Evolutionary conservation across 2,888 invertebrate genomes (phyloP).

Genomic region (Phrixothrix hirtus): DNA sequence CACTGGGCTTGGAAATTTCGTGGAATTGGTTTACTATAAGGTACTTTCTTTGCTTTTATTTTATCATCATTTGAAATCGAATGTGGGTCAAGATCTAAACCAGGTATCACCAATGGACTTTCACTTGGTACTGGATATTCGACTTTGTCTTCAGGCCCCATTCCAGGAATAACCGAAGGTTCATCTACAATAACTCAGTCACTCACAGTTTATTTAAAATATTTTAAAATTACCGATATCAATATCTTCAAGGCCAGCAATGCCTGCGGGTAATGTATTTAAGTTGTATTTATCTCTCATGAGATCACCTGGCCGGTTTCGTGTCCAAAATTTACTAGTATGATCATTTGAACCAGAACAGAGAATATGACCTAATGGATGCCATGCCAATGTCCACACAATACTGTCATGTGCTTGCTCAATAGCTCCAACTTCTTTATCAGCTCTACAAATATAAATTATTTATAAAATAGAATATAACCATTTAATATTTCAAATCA

Average conservation of each 20-base stretch:
- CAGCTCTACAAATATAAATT: constrained; percentile 81
- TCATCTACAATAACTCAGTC: constrained; percentile 61
- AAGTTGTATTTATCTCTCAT: constrained; percentile 98
- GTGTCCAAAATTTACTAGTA: constrained; percentile 98
- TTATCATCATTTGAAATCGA: constrained; percentile 66
- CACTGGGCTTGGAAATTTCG: constrained; percentile 96
- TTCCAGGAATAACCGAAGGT: constrained; percentile 86
- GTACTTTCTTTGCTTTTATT: constrained; percentile 79
- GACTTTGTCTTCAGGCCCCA: constrained; percentile 97
- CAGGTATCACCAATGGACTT: constrained; percentile 80
- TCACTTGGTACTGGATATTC: constrained; percentile 78
- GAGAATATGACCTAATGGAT: constrained; percentile 97
- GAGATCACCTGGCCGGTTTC: constrained; percentile 96
- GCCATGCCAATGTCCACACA: constrained; percentile 99
- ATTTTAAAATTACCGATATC: constrained; percentile 70
- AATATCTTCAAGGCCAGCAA: constrained; percentile 70
- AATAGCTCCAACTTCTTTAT: constrained; percentile 97
- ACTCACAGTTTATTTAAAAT: constrained; percentile 1
- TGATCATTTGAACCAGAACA: constrained; percentile 99
- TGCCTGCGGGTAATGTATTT: constrained; percentile 85
- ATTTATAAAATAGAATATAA: no score
- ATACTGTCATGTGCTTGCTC: constrained; percentile 99
- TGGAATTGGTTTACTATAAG: constrained; percentile 95
- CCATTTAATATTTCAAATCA: no score
- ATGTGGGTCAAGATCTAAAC: constrained; percentile 78